A percentile compares a stretch with the other conserved stretches of the same genome.
Evolutionary conservation across 2,797 vertebrate species (phyloP).

Genomic region (Alcedo atthis): DNA sequence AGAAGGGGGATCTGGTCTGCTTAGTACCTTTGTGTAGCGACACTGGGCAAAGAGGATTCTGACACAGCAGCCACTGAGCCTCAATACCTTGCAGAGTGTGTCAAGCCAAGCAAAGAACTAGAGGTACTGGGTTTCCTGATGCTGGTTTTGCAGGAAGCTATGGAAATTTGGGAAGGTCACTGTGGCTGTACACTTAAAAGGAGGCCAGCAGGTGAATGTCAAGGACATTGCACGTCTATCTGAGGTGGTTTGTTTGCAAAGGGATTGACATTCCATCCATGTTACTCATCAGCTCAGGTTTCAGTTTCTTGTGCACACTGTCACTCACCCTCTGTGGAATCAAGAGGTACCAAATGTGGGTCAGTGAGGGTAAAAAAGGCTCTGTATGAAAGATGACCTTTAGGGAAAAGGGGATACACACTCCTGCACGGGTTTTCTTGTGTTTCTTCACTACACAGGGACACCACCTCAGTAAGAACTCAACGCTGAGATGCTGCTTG

Average conservation of each 20-base stretch:
- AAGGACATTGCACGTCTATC: neutral
- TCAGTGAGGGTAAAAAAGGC: neutral
- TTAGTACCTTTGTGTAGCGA: neutral
- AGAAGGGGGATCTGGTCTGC: neutral
- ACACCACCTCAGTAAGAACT: neutral
- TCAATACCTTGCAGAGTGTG: accelerated
- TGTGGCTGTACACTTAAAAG: neutral
- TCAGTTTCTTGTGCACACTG: neutral
- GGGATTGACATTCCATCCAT: neutral
- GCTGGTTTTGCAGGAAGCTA: neutral
- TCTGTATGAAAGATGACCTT: neutral
- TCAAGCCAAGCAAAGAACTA: neutral
- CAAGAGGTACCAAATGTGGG: neutral
- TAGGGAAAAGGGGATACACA: neutral
- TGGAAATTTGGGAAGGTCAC: neutral
- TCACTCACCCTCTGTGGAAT: accelerated
- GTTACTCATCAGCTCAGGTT: neutral
- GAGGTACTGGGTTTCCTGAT: neutral
- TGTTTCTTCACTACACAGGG: neutral
- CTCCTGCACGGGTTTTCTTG: neutral
- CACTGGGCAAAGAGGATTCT: neutral
- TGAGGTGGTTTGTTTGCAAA: neutral
- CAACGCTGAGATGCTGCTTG: neutral
- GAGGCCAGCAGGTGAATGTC: neutral
- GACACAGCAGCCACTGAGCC: neutral